Evolutionary conservation across 2,797 vertebrate species (phyloP).

Genomic region (Myripristis jacobus): DNA sequence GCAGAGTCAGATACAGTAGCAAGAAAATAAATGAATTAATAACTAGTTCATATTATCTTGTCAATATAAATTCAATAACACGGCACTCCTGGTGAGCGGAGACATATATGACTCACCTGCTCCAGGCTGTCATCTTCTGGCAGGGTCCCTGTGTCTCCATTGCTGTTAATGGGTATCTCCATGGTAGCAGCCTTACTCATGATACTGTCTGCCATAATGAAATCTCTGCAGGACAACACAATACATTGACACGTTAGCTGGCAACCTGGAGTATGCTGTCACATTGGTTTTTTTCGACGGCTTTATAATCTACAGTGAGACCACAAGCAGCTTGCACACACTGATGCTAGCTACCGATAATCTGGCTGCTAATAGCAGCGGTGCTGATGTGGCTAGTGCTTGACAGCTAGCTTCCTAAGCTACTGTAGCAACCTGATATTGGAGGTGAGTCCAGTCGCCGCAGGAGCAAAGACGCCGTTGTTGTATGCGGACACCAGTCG

Average conservation of each 20-base stretch:
- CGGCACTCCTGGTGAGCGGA: not conserved
- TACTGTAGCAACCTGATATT: conserved; percentile 35
- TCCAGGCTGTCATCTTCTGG: conserved; percentile 93
- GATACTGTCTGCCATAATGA: conserved; percentile 92
- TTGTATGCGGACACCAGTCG: conserved; percentile 2
- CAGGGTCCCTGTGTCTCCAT: conserved; percentile 90
- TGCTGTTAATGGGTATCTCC: conserved; percentile 98
- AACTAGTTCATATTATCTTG: not conserved
- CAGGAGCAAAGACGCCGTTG: conserved; percentile 8
- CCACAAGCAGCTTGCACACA: conserved; percentile 6
- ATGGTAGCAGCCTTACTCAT: conserved; percentile 98
- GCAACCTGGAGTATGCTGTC: not conserved
- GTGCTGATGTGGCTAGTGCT: conserved; percentile 73
- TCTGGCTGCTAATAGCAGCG: conserved; percentile 42
- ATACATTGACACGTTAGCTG: conserved; percentile 16
- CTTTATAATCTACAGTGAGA: not conserved
- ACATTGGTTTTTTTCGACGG: not conserved
- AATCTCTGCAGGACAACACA: conserved; percentile 71
- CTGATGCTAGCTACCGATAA: conserved; percentile 44
- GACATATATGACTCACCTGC: conserved; percentile 84
- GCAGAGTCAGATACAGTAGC: not conserved
- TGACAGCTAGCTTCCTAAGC: conserved; percentile 70
- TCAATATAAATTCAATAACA: not conserved
- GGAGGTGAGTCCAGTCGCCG: conserved; percentile 39
- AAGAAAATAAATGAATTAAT: not conserved